Evolutionary conservation across 1,140 invertebrate species (phyloP).

Genomic region (Philopotamus ludificatus): DNA sequence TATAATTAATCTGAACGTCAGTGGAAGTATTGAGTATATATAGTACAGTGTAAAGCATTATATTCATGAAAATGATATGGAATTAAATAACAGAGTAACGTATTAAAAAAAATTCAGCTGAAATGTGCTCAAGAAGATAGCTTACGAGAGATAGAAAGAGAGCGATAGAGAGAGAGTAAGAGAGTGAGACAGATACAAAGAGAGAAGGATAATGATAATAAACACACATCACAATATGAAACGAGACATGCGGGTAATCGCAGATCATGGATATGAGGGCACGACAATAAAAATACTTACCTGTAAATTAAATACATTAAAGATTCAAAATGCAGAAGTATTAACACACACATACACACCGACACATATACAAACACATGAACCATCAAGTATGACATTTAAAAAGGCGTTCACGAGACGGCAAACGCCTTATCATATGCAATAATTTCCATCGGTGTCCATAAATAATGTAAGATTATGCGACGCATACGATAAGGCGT

Average conservation of each 20-base stretch:
- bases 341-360: constrained; percentile 32
- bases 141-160: constrained; percentile 17
- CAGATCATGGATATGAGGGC: background rate
- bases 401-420: too few relatives aligned
- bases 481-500: too few relatives aligned
- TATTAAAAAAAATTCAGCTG: constrained; percentile 21
- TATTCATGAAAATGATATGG: constrained; percentile 20
- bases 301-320: constrained; percentile 10
- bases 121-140: constrained; percentile 11
- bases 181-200: constrained; percentile 24
- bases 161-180: constrained; percentile 1
- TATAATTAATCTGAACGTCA: constrained; percentile 26
- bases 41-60: constrained; percentile 34
- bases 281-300: constrained; percentile 12
- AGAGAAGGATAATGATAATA: background rate
- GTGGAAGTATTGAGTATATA: constrained; percentile 37
- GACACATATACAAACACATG: constrained; percentile 33
- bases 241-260: too few relatives aligned
- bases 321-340: constrained; percentile 37
- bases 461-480: too few relatives aligned
- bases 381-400: too few relatives aligned
- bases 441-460: too few relatives aligned
- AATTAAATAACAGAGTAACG: constrained; percentile 12
- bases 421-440: too few relatives aligned
- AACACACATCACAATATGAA: too few relatives aligned